Percentiles rank a stretch among this genome's conserved stretches.
Conservation (phyloP, 2,113 vertebrate species). For the Heterotis niloticus region DNA sequence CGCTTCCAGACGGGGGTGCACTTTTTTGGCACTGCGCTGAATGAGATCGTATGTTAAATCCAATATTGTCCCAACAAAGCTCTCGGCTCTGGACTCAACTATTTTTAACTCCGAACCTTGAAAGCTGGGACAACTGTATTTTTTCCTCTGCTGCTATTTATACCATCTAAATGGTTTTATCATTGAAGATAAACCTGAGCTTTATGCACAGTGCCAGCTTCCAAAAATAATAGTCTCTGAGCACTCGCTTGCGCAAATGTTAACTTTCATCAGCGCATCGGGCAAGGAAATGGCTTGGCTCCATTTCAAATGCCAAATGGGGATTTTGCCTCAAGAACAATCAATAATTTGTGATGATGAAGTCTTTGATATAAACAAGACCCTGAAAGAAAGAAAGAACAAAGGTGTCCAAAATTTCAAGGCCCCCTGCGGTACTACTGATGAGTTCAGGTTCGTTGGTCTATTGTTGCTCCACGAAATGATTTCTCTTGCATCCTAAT, state of each 20-base stretch:
- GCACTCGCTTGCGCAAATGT: neutral
- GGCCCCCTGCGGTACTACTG: neutral
- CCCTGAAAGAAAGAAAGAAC: neutral
- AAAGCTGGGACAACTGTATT: neutral
- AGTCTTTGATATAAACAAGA: slow-evolving; percentile 8
- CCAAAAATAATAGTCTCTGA: neutral
- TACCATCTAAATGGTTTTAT: neutral
- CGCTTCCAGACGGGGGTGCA: neutral
- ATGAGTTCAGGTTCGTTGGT: neutral
- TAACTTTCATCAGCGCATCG: neutral
- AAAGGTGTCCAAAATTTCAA: neutral
- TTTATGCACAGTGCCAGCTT: neutral
- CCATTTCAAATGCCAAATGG: slow-evolving; percentile 4
- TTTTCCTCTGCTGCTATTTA: neutral
- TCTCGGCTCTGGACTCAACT: neutral
- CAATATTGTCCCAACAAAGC: neutral
- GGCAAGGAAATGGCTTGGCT: neutral
- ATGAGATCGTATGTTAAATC: slow-evolving; percentile 12
- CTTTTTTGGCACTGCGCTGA: neutral
- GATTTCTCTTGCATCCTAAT: neutral
- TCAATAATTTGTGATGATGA: slow-evolving; percentile 16
- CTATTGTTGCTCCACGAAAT: neutral
- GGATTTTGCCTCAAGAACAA: neutral
- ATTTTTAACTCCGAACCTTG: slow-evolving; percentile 11
- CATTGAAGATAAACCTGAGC: neutral